Conservation (phyloP, 2,113 vertebrate species). For the Pterocles orientalis region DNA sequence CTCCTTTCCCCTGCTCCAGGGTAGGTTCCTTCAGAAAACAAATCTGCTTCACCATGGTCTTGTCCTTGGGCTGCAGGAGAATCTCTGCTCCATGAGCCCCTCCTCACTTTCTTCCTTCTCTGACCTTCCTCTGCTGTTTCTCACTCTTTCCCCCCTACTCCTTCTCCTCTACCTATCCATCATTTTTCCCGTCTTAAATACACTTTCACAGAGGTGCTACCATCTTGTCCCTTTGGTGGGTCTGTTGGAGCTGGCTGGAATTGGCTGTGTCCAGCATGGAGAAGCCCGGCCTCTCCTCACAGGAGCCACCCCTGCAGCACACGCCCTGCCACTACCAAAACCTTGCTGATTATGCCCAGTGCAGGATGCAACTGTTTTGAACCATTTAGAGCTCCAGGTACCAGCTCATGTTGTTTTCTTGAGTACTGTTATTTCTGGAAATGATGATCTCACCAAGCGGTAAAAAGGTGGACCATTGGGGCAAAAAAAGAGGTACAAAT, state of each 20-base stretch:
- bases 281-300: background rate
- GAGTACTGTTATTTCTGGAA: background rate
- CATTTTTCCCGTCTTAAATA: background rate
- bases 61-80: background rate
- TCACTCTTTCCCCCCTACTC: fast-evolving
- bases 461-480: background rate
- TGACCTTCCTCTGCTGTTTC: background rate
- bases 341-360: background rate
- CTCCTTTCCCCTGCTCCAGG: background rate
- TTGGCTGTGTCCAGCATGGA: too few relatives aligned
- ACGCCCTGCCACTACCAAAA: background rate
- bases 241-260: background rate
- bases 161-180: background rate
- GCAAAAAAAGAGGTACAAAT: background rate
- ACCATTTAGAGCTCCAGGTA: background rate
- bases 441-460: background rate
- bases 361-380: background rate
- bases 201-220: background rate
- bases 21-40: background rate
- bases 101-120: background rate
- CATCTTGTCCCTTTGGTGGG: background rate
- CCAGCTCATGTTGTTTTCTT: background rate
- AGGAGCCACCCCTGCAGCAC: background rate
- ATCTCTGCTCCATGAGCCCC: background rate
- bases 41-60: background rate